Percentiles rank a stretch among this genome's conserved stretches.
Evolutionary conservation across 2,797 vertebrate species (phyloP).

Genomic region (Martes flavigula): DNA sequence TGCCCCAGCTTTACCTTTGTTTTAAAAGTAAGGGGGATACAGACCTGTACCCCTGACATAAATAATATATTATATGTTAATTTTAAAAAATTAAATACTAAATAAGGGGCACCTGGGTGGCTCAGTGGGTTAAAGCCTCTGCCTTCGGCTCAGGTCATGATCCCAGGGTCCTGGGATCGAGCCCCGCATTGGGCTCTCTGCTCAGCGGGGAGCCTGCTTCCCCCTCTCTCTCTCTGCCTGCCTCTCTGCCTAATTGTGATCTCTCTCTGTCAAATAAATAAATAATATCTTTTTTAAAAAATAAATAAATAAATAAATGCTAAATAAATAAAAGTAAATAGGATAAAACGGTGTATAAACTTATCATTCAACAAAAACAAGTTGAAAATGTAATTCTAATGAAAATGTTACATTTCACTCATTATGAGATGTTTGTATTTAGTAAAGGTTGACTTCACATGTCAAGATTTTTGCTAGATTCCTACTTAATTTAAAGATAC

Average conservation of each 20-base stretch:
- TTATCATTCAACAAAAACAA: constrained; percentile 43
- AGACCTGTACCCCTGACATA: not conserved
- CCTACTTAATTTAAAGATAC: constrained; percentile 35
- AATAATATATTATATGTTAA: not conserved
- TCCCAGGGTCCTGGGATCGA: too few relatives aligned
- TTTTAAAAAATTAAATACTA: not conserved
- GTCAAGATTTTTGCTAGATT: constrained; percentile 38
- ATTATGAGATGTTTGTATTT: not conserved
- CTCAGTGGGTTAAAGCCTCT: too few relatives aligned
- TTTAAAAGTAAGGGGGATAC: not conserved
- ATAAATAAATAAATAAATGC: too few relatives aligned
- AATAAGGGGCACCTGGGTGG: too few relatives aligned
- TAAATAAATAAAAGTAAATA: not conserved
- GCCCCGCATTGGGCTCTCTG: too few relatives aligned
- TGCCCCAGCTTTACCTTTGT: not conserved
- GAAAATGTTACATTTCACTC: constrained; percentile 26
- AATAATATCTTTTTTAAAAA: not conserved
- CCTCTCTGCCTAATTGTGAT: too few relatives aligned
- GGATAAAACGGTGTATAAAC: not conserved
- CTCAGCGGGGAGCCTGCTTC: too few relatives aligned
- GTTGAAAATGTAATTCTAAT: not conserved
- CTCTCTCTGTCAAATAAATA: too few relatives aligned
- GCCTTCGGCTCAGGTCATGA: too few relatives aligned
- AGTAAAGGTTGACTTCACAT: not conserved
- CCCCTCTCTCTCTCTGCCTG: too few relatives aligned